These are phyloP conservation scores for Monarcha castaneiventris DNA, from an alignment of 2,113 vertebrate species.

Conservation along the genomic window DNA sequence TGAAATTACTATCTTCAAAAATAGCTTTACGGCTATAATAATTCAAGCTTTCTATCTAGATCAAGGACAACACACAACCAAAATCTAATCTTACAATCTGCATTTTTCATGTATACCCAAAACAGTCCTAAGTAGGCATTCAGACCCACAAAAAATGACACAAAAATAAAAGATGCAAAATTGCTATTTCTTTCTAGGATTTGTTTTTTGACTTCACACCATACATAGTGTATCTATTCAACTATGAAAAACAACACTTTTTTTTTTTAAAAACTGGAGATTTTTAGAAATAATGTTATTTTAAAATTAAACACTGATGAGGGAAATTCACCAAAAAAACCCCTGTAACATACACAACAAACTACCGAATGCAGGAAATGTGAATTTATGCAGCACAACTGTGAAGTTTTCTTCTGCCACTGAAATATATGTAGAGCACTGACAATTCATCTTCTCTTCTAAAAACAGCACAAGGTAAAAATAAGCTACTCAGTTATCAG, in stretches of 20 bases:
- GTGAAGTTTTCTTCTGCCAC: not conserved
- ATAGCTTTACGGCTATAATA: constrained; percentile 21
- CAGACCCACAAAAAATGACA: not conserved
- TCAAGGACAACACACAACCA: not conserved
- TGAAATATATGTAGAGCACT: not conserved
- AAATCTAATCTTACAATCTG: not conserved
- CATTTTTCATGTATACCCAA: not conserved
- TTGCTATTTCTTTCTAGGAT: not conserved
- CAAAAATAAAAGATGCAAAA: not conserved
- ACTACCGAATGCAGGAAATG: not conserved
- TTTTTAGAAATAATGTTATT: not conserved
- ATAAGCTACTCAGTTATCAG: not conserved
- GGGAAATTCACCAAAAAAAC: not conserved
- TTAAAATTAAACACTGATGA: not conserved
- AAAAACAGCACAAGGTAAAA: not conserved
- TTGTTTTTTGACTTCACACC: not conserved
- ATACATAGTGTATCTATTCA: not conserved
- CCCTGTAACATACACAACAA: not conserved
- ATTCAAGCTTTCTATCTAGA: constrained; percentile 12
- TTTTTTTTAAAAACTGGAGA: not conserved
- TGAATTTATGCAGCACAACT: not conserved
- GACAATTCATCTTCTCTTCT: not conserved
- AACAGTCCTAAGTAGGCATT: not conserved
- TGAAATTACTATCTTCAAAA: not conserved
- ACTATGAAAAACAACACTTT: not conserved